Base-by-base conservation (phyloP, 2,797 vertebrate species). In the Champsocephalus gunnari region DNA sequence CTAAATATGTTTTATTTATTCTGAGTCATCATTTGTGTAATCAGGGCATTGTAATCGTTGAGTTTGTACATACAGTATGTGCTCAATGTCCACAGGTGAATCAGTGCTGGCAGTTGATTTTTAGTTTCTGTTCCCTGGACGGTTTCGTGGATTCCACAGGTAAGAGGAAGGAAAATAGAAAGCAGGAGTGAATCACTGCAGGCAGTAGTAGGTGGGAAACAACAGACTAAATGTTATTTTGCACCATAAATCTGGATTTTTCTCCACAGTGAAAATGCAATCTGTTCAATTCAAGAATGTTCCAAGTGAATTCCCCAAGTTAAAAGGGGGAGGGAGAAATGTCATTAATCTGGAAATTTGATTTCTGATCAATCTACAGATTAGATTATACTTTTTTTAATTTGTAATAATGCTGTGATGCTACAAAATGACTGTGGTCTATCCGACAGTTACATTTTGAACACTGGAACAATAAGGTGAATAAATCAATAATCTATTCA, bases 91-190 rank as follows among this genome's bases (percentile, higher is more conserved):
- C 80, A 14, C 10, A 28, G 28, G 28, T 41, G 60, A 63, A 74
- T 82, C 38, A 34, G 51, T 3, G 19, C 28, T 1, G 13, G 71
- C 79, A 83, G 85, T 73, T 80, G 54, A 69, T 45, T 41, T 2
- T 48, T 21, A 19, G 66, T 90, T 90, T 90, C 83, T 83, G 77
- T 90, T 90, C 74, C 28, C 58, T 24, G 11, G 1, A 61, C 21
- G 24, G 32, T 59, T 59, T 41, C 48, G 66, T 70, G 56, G 57
- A 82, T 71, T 82, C 81, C 73, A 68, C 3, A 34, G 61, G 83
- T 72, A 79, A 32, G 60, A 61, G 68, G 84, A 88, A 86, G n/a
- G 77, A 76, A 86, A 86, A n/a, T 41, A 66, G 78, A 81, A 83
- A 83, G 58, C 5, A 11, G 43, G 50, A n/a, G 57, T 64, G 51